These are phyloP conservation scores for Brenthis hecate DNA, from an alignment of 2,888 invertebrate species.

Conservation along the genomic window DNA sequence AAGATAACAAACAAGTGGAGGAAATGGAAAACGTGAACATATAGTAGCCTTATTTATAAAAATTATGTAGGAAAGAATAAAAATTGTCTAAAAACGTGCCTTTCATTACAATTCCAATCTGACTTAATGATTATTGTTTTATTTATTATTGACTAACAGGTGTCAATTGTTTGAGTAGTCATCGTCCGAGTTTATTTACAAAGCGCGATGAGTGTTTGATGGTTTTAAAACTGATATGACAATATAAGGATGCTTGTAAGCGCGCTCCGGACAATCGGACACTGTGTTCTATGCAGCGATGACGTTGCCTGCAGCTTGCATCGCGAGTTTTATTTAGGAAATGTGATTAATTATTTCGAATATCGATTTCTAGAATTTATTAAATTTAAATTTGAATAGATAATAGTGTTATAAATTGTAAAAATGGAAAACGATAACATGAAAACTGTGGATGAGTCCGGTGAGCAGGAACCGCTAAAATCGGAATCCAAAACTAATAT, in stretches of 20 bases:
- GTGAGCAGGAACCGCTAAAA: slow-evolving; percentile 63
- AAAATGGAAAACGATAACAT: slow-evolving; percentile 33
- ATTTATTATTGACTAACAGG: slow-evolving; percentile 5
- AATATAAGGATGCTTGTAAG: slow-evolving; percentile 72
- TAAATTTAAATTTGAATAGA: not conserved
- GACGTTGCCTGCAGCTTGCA: slow-evolving; percentile 41
- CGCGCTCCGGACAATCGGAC: slow-evolving; percentile 64
- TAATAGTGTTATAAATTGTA: not conserved
- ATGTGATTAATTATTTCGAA: not conserved
- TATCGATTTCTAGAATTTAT: too few species aligned
- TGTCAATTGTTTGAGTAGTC: slow-evolving; percentile 43
- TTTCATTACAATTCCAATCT: slow-evolving; percentile 30
- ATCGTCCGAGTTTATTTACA: slow-evolving; percentile 56
- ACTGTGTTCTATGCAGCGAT: slow-evolving; percentile 49
- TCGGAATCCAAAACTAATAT: slow-evolving; percentile 51
- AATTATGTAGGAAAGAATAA: slow-evolving; percentile 29
- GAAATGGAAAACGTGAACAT: slow-evolving; percentile 55
- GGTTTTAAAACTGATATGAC: slow-evolving; percentile 67
- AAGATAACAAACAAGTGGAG: slow-evolving; percentile 65
- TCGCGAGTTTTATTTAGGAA: slow-evolving; percentile 50
- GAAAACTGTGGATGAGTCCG: slow-evolving; percentile 44
- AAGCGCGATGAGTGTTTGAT: slow-evolving; percentile 62
- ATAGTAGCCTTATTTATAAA: slow-evolving; percentile 43
- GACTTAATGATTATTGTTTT: not conserved
- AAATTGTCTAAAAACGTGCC: slow-evolving; percentile 19